Base-by-base conservation (phyloP, 2,888 invertebrate genomes). In the Mythimna ferrago region DNA sequence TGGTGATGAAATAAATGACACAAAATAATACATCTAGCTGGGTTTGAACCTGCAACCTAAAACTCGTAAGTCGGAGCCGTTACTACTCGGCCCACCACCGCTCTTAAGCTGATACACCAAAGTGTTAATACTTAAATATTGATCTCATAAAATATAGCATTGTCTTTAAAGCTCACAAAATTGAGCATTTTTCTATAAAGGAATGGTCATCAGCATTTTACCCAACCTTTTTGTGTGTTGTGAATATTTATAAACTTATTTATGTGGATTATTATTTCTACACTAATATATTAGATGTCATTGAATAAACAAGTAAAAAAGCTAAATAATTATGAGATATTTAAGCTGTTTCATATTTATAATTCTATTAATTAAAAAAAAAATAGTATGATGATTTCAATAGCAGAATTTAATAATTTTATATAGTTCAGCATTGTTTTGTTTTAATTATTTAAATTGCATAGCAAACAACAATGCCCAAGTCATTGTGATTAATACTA, bases 211-310 rank as follows among this genome's bases (percentile, higher is more conserved):
- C 75, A 73, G n/a, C 65, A 76, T 56, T 74, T 70, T 66, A 75
- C 53, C 62, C 56, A 72, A 72, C 32, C 41, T 51, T 71, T 76
- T 77, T 70, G 63, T 35, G 76, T 76, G 71, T 73, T 63, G 76
- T 76, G 60, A 60, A 72, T 78, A 71, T 64, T 63, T 78, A 54
- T 63, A 58, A 41, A 57, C 11, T 62, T 38, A 44, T 44, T 3
- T 54, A 56, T 61, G 51, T 67, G 60, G 32, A 62, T 76, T 78
- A 81, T 85, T 69, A 73, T 76, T 83, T 85, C 38, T 74, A 64
- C 62, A 76, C 16, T 74, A 71, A 44, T 70, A 48, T 68, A 75
- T 64, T 78, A 72, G 66, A 60, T 38, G 41, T 84, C 54, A 72
- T 58, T 58, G 11, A 65, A 65, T 64, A 54, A 62, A 66, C 75